Percentiles rank a stretch among this genome's conserved stretches.
Conservation (phyloP, 2,888 invertebrate genomes). For the Perithous albicinctus region DNA sequence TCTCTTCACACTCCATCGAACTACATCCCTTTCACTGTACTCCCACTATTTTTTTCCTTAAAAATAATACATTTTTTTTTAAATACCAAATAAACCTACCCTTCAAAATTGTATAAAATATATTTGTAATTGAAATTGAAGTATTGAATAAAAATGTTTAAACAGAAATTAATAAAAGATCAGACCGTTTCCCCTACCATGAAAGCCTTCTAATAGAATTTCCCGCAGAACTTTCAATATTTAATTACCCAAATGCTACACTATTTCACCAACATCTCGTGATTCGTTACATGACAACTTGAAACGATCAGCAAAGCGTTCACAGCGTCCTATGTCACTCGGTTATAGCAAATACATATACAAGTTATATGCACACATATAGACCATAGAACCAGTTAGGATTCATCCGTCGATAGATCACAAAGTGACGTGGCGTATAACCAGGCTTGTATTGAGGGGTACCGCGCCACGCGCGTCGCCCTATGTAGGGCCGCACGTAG, state of each 20-base stretch:
- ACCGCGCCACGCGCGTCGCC: constrained; percentile 64
- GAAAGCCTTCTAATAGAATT: no score
- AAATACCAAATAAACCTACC: no score
- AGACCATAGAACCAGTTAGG: constrained; percentile 52
- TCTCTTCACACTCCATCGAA: not conserved
- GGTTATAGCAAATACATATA: constrained; percentile 14
- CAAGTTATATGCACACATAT: constrained; percentile 13
- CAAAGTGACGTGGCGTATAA: constrained; percentile 74
- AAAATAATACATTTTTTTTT: no score
- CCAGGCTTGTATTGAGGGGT: constrained; percentile 73
- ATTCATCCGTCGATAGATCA: constrained; percentile 75
- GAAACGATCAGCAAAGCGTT: constrained; percentile 26
- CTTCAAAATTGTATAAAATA: no score
- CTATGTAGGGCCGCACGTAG: constrained; percentile 10
- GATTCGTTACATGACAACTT: constrained; percentile 11
- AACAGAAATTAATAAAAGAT: no score
- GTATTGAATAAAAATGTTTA: no score
- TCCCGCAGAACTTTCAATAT: no score
- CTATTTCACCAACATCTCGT: no score
- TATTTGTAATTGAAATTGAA: no score
- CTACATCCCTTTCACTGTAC: not conserved
- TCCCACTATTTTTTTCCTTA: not conserved
- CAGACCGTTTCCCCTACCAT: no score
- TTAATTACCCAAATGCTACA: no score
- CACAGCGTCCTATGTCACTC: constrained; percentile 31